Base-by-base conservation (phyloP, 1,140 invertebrate species). In the Orussus abietinus region DNA sequence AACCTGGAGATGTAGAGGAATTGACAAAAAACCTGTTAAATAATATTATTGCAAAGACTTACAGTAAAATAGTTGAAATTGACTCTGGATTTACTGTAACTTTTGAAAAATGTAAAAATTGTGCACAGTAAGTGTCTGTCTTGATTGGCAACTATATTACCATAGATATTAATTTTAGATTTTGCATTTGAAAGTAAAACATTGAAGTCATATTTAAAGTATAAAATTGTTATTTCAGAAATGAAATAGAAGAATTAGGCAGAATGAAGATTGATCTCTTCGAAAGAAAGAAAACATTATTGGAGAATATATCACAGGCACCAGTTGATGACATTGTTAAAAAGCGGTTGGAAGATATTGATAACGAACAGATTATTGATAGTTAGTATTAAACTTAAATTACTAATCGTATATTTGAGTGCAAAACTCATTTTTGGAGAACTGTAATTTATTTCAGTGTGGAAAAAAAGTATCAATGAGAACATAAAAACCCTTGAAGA, bases 401-500 rank as follows among this genome's bases (percentile, higher is more conserved):
- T 34, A 7, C 26, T n/a, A 33, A 25, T 17, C 3, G 12, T 19
- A 9, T 20, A 15, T 7, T 5, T 41, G 9, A 2, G 25, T 11
- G 2, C 4, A 31, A 22, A 12, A 28, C 11, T 19, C 4, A 12
- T 38, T 28, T 22, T 12, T 28, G 20, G 12, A 18, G 10, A 13
- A 41, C 20, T 4, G 7, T 42, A 1, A 35, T 47, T 15, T 37
- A 35, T 62, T 64, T 45, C 21, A 66, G 64, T 59, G 38, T 68
- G 65, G 65, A 47, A 41, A 29, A 21, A 21, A 0, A 55, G 41
- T 42, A 30, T 59, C 32, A 22, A 32, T 3, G 19, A 54, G 6
- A 37, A 13, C 15, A 11, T 57, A n/a, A 32, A 35, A 9, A 41
- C 46, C 9, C 15, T 59, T 31, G 35, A 47, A 42, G 39, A 37